These are phyloP conservation scores for Troilus luridus DNA, from an alignment of 2,888 invertebrate species.

Conservation along the genomic window DNA sequence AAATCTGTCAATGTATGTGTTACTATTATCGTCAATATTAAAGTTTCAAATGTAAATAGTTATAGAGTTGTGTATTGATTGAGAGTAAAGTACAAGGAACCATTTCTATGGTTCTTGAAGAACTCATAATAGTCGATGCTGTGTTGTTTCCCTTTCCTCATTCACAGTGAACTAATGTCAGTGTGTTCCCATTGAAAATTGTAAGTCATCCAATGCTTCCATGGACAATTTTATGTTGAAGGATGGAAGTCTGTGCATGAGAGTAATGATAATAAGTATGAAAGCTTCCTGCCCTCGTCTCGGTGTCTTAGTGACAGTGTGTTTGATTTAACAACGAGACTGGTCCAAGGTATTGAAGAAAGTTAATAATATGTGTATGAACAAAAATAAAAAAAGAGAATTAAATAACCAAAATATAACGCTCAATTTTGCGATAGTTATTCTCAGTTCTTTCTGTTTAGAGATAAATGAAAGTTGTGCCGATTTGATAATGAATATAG, in stretches of 20 bases:
- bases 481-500: slow-evolving; percentile 28
- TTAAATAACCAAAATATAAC: slow-evolving; percentile 38
- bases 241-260: slow-evolving; percentile 14
- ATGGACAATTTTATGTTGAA: slow-evolving; percentile 15
- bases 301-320: neutral
- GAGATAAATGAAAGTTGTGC: neutral
- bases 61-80: neutral
- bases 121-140: neutral
- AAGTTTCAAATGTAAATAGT: slow-evolving; percentile 35
- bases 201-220: slow-evolving; percentile 6
- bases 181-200: neutral
- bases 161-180: slow-evolving; percentile 8
- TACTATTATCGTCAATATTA: slow-evolving; percentile 19
- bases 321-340: slow-evolving; percentile 10
- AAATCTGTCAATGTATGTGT: slow-evolving; percentile 38
- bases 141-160: neutral
- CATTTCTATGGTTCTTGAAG: neutral
- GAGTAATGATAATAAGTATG: neutral
- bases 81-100: neutral
- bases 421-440: slow-evolving; percentile 57
- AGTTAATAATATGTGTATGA: neutral
- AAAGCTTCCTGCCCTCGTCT: neutral
- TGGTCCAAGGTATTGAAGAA: neutral
- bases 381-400: slow-evolving; percentile 1
- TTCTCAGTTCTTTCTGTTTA: slow-evolving; percentile 51